Percentiles rank a stretch among this genome's conserved stretches.
phyloP scores from a whole-genome alignment of 2,888 invertebrate species.

The Drosophila austrosaltans region DNA sequence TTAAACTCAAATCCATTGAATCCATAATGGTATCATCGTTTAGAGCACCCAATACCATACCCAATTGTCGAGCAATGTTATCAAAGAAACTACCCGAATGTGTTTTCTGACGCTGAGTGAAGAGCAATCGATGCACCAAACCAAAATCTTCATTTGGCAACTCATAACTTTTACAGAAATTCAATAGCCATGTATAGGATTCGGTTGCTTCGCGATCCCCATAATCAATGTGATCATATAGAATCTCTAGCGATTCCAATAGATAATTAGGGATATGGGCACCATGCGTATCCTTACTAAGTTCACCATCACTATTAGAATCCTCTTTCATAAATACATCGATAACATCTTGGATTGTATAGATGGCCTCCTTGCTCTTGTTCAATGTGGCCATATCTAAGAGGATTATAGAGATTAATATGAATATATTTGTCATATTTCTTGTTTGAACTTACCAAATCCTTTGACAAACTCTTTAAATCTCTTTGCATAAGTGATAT shows the following conservation, averaged over 20 bases:
- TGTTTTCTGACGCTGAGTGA: slow-evolving; percentile 81
- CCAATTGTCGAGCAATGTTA: slow-evolving; percentile 77
- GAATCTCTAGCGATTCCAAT: slow-evolving; percentile 79
- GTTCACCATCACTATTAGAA: slow-evolving; percentile 43
- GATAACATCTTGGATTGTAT: slow-evolving; percentile 75
- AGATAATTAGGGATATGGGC: slow-evolving; percentile 70
- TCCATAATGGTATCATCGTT: slow-evolving; percentile 50
- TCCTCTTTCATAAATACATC: slow-evolving; percentile 76
- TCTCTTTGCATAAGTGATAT: slow-evolving; percentile 76
- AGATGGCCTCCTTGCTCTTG: slow-evolving; percentile 66
- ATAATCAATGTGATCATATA: slow-evolving; percentile 79
- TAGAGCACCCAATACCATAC: slow-evolving; percentile 71
- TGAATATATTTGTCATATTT: neutral
- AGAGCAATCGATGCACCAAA: slow-evolving; percentile 80
- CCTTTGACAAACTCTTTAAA: slow-evolving; percentile 79
- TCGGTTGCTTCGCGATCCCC: slow-evolving; percentile 77
- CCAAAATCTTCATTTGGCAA: slow-evolving; percentile 73
- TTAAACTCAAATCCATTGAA: slow-evolving; percentile 60
- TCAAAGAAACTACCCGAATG: slow-evolving; percentile 82
- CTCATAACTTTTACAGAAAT: slow-evolving; percentile 78
- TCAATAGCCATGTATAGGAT: slow-evolving; percentile 81
- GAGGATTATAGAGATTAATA: neutral
- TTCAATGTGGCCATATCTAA: slow-evolving; percentile 61
- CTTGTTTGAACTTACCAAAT: slow-evolving; percentile 64
- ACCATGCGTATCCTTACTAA: slow-evolving; percentile 58